Conservation (phyloP, 2,888 invertebrate species). For the Rhagophthalmus giganteus region DNA sequence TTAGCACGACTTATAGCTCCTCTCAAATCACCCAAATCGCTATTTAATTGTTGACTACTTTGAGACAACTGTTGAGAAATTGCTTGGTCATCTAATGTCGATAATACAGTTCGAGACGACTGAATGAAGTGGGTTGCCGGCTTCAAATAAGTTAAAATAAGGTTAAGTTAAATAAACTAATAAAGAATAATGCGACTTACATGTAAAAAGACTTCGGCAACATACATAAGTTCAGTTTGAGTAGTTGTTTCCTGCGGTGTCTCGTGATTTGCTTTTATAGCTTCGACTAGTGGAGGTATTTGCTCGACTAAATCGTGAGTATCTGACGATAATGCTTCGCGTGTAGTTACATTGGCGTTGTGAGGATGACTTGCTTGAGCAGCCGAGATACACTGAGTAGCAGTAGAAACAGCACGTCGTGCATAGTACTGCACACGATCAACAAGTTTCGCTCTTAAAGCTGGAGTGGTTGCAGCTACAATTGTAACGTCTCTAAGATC, state of each 20-base stretch:
- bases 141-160: slow-evolving; percentile 47
- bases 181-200: no score
- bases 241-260: slow-evolving; percentile 74
- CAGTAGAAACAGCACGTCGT: slow-evolving; percentile 82
- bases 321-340: slow-evolving; percentile 75
- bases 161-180: no score
- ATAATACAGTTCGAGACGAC: slow-evolving; percentile 78
- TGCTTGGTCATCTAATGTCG: slow-evolving; percentile 78
- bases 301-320: slow-evolving; percentile 76
- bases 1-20: slow-evolving; percentile 52
- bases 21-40: slow-evolving; percentile 55
- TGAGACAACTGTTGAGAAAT: slow-evolving; percentile 74
- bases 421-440: slow-evolving; percentile 69
- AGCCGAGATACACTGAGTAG: slow-evolving; percentile 89
- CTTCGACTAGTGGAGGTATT: slow-evolving; percentile 79
- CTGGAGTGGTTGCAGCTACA: slow-evolving; percentile 79
- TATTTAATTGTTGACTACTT: slow-evolving; percentile 69
- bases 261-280: slow-evolving; percentile 70
- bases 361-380: slow-evolving; percentile 79
- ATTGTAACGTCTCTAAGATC: slow-evolving; percentile 88
- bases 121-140: slow-evolving; percentile 72
- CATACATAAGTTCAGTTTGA: slow-evolving; percentile 78
- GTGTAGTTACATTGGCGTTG: slow-evolving; percentile 67
- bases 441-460: slow-evolving; percentile 73
- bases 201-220: slow-evolving; percentile 81